Evolutionary conservation across 1,140 invertebrate species (phyloP).

Genomic region (Ganaspis sp.): DNA sequence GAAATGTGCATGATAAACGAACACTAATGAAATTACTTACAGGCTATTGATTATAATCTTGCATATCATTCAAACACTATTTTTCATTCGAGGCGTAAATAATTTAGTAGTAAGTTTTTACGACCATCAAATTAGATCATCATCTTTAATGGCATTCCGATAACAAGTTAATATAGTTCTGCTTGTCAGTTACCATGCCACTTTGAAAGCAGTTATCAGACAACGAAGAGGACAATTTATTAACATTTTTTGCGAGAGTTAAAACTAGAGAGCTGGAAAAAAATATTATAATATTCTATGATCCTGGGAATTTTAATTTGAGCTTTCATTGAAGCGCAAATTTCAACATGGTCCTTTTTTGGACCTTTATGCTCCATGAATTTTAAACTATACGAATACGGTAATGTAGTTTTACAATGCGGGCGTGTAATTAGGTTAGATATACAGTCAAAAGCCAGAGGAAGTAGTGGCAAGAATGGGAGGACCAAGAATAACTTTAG

Average conservation of each 20-base stretch:
- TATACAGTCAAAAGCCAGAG: neutral
- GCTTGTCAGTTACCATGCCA: neutral
- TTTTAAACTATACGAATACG: neutral
- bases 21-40: neutral
- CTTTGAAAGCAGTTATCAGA: neutral
- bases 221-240: neutral
- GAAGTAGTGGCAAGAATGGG: neutral
- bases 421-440: slow-evolving; percentile 7
- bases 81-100: neutral
- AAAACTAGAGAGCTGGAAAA: neutral
- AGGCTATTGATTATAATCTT: neutral
- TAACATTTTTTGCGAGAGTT: neutral
- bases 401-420: neutral
- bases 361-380: slow-evolving; percentile 11
- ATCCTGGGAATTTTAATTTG: neutral
- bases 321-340: neutral
- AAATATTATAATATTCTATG: neutral
- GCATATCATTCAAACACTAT: neutral
- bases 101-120: neutral
- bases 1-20: neutral
- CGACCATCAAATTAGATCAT: neutral
- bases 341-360: slow-evolving; percentile 16
- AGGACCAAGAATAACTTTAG: neutral
- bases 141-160: neutral
- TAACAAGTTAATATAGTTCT: neutral